Percentiles rank a stretch among this genome's conserved stretches.
Evolutionary conservation across 2,888 invertebrate genomes (phyloP).

Genomic region (Corbicula japonica): DNA sequence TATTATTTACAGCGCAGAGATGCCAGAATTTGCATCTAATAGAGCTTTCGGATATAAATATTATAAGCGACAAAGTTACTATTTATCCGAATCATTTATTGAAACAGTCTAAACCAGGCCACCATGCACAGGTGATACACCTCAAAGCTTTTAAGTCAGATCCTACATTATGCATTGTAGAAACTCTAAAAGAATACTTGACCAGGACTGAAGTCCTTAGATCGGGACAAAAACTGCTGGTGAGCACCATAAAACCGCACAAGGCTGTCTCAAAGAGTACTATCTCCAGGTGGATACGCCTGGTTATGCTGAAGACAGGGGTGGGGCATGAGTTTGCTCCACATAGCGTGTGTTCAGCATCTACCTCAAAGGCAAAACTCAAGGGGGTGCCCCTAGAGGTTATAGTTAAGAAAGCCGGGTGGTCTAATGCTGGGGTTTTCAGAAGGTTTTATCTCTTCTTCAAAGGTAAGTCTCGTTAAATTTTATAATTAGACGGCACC

Average conservation of each 20-base stretch:
- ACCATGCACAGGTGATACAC: constrained; percentile 28
- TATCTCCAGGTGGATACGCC: too few species aligned
- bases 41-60: constrained; percentile 20
- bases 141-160: constrained; percentile 28
- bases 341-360: constrained; percentile 8
- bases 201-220: neutral
- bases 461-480: too few species aligned
- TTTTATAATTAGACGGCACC: too few species aligned
- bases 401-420: constrained; percentile 14
- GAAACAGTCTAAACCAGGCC: constrained; percentile 45
- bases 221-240: neutral
- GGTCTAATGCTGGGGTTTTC: constrained; percentile 10
- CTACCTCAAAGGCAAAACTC: neutral
- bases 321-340: too few species aligned
- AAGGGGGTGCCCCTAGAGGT: too few species aligned
- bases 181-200: neutral
- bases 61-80: neutral
- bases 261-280: too few species aligned
- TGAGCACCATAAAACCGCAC: too few species aligned
- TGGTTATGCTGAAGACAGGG: too few species aligned
- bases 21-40: constrained; percentile 9
- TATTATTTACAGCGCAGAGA: too few species aligned
- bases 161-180: constrained; percentile 31
- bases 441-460: neutral
- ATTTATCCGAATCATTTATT: constrained; percentile 40